These are phyloP conservation scores for Phylloscopus trochilus DNA, from an alignment of 2,113 vertebrate genomes.

Conservation along the genomic window DNA sequence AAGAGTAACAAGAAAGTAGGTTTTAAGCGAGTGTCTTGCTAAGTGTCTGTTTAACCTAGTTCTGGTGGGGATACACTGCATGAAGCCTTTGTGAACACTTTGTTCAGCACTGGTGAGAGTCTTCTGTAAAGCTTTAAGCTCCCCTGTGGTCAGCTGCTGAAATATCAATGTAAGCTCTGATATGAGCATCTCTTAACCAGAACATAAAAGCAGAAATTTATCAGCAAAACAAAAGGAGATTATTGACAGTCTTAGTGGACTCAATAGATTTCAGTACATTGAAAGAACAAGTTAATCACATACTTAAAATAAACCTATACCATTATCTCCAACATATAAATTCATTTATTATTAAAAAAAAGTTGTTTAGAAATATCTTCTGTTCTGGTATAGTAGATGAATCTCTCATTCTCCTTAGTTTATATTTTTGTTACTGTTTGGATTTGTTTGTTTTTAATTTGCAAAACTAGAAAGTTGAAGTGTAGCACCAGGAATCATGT, in stretches of 20 bases:
- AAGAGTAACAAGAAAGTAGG: neutral
- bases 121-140: neutral
- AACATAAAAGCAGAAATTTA: neutral
- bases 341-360: neutral
- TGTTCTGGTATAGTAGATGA: neutral
- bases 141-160: neutral
- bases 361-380: fast-evolving
- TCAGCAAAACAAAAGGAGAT: neutral
- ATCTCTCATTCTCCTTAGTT: neutral
- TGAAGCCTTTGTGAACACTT: neutral
- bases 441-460: neutral
- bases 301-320: neutral
- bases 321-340: neutral
- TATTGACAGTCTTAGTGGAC: neutral
- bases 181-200: neutral
- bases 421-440: neutral
- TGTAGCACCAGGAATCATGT: neutral
- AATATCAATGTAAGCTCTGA: neutral
- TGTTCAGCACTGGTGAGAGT: neutral
- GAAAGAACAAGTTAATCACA: neutral
- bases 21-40: neutral
- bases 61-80: neutral
- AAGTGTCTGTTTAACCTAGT: neutral
- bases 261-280: neutral
- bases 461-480: neutral